Evolutionary conservation across 1,140 invertebrate genomes (phyloP).

Genomic region (Drosophila bifasciata): DNA sequence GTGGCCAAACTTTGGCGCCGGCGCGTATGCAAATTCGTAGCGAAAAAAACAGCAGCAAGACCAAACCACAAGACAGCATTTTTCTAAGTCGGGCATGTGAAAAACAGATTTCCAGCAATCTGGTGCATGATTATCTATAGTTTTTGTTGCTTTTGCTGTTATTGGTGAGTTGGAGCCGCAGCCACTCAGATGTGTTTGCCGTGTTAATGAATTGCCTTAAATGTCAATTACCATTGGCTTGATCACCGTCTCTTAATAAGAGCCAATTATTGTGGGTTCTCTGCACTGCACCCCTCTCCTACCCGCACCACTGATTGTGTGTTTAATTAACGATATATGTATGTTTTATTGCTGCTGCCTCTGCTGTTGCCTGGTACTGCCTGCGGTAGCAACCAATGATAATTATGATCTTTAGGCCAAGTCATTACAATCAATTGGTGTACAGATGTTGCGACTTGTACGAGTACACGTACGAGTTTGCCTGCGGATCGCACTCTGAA

Average conservation of each 20-base stretch:
- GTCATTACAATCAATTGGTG: constrained; percentile 32
- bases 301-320: constrained; percentile 1
- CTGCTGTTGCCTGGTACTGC: background rate
- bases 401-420: constrained; percentile 40
- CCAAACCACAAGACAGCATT: constrained; percentile 28
- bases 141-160: constrained; percentile 27
- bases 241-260: constrained; percentile 37
- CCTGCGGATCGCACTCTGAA: too few relatives aligned
- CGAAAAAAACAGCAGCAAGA: constrained; percentile 25
- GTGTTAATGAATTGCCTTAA: constrained; percentile 74
- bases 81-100: constrained; percentile 60
- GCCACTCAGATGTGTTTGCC: constrained; percentile 25
- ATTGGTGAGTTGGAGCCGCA: constrained; percentile 14
- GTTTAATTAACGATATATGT: constrained; percentile 60
- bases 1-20: constrained; percentile 72
- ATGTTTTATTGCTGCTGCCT: constrained; percentile 12
- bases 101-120: constrained; percentile 57
- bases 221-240: constrained; percentile 71
- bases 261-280: constrained; percentile 27
- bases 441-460: constrained; percentile 32
- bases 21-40: constrained; percentile 61
- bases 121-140: constrained; percentile 60
- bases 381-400: constrained; percentile 35
- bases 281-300: background rate
- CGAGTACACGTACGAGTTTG: constrained; percentile 6